Conservation (phyloP, 2,888 invertebrate species). For the Cactoblastis cactorum region DNA sequence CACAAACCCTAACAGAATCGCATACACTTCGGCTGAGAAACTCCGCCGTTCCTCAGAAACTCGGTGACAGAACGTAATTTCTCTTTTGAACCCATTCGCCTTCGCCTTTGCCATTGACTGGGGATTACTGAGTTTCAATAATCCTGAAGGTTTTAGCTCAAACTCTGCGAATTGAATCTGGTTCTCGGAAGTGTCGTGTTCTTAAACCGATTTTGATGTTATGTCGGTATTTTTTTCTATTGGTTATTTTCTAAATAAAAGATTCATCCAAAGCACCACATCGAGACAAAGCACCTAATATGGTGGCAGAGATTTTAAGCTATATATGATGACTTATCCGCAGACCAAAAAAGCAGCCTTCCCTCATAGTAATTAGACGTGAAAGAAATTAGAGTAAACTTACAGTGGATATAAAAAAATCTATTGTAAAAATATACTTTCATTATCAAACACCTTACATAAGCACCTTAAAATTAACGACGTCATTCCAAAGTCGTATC, state of each 20-base stretch:
- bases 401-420: too few relatives aligned
- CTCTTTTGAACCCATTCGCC: conserved; percentile 11
- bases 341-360: too few relatives aligned
- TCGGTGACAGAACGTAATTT: conserved; percentile 5
- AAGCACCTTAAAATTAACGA: not conserved
- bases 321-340: too few relatives aligned
- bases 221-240: not conserved
- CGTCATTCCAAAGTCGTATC: not conserved
- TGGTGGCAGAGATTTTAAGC: too few relatives aligned
- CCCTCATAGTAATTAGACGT: too few relatives aligned
- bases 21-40: not conserved
- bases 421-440: not conserved
- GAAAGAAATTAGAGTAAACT: too few relatives aligned
- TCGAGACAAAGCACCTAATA: too few relatives aligned
- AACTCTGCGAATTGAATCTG: not conserved
- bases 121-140: conserved; percentile 1
- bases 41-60: not conserved
- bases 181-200: not conserved
- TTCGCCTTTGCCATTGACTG: not conserved
- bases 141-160: not conserved
- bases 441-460: not conserved
- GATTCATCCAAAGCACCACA: too few relatives aligned
- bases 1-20: not conserved
- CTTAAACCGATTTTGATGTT: not conserved
- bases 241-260: too few relatives aligned